Evolutionary conservation across 2,888 invertebrate species (phyloP).

Genomic region (Nomada flava): DNA sequence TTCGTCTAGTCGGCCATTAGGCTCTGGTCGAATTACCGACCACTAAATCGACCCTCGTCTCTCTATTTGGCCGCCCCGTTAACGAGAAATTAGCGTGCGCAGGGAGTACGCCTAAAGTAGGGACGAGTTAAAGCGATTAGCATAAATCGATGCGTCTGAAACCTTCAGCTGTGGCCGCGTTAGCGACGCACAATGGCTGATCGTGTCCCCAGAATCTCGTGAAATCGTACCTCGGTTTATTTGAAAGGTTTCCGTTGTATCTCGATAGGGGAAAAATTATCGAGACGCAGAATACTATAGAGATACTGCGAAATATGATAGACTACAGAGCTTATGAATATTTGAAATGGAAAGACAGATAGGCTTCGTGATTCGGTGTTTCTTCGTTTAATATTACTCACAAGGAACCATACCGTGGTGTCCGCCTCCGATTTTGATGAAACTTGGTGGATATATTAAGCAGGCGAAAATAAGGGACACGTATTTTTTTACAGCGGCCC

Average conservation of each 20-base stretch:
- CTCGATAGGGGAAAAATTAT: not conserved
- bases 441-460: too few relatives aligned
- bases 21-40: conserved; percentile 50
- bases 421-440: too few relatives aligned
- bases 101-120: conserved; percentile 57
- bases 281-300: too few relatives aligned
- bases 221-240: not conserved
- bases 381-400: too few relatives aligned
- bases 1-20: conserved; percentile 45
- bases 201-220: conserved; percentile 21
- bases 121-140: conserved; percentile 66
- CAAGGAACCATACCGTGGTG: too few relatives aligned
- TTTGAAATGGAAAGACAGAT: too few relatives aligned
- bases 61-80: conserved; percentile 62
- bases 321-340: too few relatives aligned
- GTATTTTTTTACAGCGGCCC: too few relatives aligned
- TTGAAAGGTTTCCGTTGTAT: conserved; percentile 15
- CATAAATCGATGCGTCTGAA: conserved; percentile 65
- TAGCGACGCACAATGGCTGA: conserved; percentile 49
- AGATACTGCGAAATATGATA: too few relatives aligned
- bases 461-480: too few relatives aligned
- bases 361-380: too few relatives aligned
- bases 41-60: conserved; percentile 53
- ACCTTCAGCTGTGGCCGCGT: conserved; percentile 30
- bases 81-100: conserved; percentile 69